Evolutionary conservation across 2,113 vertebrate genomes (phyloP).

Genomic region (Cyprinodon tularosa): DNA sequence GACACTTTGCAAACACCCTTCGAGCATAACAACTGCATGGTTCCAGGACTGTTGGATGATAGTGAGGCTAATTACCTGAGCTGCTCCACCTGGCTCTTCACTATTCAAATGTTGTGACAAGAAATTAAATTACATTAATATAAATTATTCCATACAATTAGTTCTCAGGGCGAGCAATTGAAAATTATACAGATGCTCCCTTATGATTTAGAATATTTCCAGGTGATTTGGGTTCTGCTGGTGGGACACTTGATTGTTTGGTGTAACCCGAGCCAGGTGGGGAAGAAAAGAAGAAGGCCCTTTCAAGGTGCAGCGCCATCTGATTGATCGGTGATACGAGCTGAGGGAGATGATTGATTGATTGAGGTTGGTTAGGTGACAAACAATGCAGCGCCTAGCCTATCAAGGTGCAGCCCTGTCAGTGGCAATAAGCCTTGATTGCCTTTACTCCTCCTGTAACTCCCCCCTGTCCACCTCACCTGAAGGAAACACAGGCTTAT

Average conservation of each 20-base stretch:
- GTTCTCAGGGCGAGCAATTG: conserved; percentile 37
- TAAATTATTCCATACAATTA: conserved; percentile 48
- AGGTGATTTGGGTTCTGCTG: conserved; percentile 44
- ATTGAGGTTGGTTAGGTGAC: conserved; percentile 80
- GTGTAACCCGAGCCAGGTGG: conserved; percentile 61
- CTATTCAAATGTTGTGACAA: conserved; percentile 44
- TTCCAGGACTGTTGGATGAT: conserved; percentile 12
- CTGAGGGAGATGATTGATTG: conserved; percentile 81
- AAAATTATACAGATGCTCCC: conserved; percentile 43
- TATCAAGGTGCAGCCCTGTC: conserved; percentile 78
- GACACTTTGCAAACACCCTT: conserved; percentile 24
- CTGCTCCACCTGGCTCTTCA: conserved; percentile 52
- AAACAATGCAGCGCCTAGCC: conserved; percentile 73
- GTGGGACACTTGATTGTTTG: conserved; percentile 61
- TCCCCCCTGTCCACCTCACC: conserved; percentile 24
- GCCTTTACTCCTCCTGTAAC: conserved; percentile 30
- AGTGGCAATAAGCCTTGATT: conserved; percentile 78
- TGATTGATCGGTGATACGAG: conserved; percentile 74
- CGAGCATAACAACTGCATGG: conserved; percentile 44
- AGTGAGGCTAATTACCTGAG: conserved; percentile 37
- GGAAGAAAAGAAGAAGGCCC: conserved; percentile 29
- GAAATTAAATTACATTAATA: conserved; percentile 67
- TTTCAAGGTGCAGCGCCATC: conserved; percentile 52
- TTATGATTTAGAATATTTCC: conserved; percentile 61
- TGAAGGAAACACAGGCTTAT: neutral